A percentile compares a stretch with the other conserved stretches of the same genome.
These are phyloP conservation scores for Ephialtes manifestator DNA, from an alignment of 2,888 invertebrate genomes.

Conservation along the genomic window DNA sequence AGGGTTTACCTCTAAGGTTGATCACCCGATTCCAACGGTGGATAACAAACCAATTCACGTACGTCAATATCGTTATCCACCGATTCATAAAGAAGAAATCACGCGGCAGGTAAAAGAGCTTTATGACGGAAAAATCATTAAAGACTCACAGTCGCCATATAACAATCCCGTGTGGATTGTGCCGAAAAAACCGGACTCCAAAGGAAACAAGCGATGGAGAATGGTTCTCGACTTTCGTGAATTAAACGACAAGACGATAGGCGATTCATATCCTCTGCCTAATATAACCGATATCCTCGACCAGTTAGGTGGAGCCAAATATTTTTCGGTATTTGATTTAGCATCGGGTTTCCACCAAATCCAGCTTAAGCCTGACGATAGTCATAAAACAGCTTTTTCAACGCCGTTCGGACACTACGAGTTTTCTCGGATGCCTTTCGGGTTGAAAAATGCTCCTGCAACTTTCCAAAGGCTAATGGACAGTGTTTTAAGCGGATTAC, in stretches of 20 bases:
- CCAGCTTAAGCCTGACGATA: conserved; percentile 18
- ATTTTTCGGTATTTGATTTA: conserved; percentile 1
- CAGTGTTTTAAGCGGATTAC: conserved; percentile 1
- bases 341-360: not conserved
- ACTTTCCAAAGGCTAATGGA: conserved; percentile 32
- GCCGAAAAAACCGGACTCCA: conserved; percentile 40
- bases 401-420: not conserved
- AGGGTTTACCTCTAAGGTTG: not conserved
- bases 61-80: conserved; percentile 3
- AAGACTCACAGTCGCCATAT: not conserved
- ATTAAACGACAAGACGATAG: conserved; percentile 59
- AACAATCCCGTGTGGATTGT: conserved; percentile 60
- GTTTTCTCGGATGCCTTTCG: conserved; percentile 13
- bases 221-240: conserved; percentile 61
- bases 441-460: conserved; percentile 22
- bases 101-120: not conserved
- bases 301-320: too few relatives aligned
- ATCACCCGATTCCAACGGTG: not conserved
- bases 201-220: conserved; percentile 51
- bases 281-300: conserved; percentile 12
- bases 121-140: not conserved
- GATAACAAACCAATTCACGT: not conserved
- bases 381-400: conserved; percentile 30
- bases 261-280: conserved; percentile 59
- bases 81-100: conserved; percentile 1